These are phyloP conservation scores for Stenurella melanura DNA, from an alignment of 2,888 invertebrate species.

Conservation along the genomic window DNA sequence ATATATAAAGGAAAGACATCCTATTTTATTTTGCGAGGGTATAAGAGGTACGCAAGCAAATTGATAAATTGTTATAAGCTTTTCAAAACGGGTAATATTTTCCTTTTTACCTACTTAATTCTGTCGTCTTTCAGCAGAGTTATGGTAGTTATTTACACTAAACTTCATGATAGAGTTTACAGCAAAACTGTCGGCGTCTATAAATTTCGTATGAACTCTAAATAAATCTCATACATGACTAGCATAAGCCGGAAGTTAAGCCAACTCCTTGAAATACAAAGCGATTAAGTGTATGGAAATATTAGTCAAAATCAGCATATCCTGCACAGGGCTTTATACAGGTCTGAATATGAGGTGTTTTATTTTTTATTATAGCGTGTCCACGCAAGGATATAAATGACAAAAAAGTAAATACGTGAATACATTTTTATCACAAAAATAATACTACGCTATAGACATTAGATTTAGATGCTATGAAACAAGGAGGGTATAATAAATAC, in stretches of 20 bases:
- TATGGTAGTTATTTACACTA: conserved; percentile 57
- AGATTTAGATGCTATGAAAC: no score
- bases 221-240: conserved; percentile 46
- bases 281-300: not conserved
- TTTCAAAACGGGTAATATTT: conserved; percentile 57
- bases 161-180: conserved; percentile 56
- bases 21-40: conserved; percentile 31
- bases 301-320: conserved; percentile 1
- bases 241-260: conserved; percentile 16
- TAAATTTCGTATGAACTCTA: conserved; percentile 50
- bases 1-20: not conserved
- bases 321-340: not conserved
- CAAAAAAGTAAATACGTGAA: no score
- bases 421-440: no score
- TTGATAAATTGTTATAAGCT: conserved; percentile 59
- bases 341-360: no score
- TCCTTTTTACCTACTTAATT: conserved; percentile 60
- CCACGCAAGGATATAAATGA: no score
- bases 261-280: conserved; percentile 9
- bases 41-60: conserved; percentile 47
- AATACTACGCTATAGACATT: no score
- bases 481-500: no score
- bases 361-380: no score
- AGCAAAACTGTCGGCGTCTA: conserved; percentile 51
- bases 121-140: conserved; percentile 55